These are phyloP conservation scores for Tenthredo mesomela DNA, from an alignment of 2,888 invertebrate species.

Conservation along the genomic window DNA sequence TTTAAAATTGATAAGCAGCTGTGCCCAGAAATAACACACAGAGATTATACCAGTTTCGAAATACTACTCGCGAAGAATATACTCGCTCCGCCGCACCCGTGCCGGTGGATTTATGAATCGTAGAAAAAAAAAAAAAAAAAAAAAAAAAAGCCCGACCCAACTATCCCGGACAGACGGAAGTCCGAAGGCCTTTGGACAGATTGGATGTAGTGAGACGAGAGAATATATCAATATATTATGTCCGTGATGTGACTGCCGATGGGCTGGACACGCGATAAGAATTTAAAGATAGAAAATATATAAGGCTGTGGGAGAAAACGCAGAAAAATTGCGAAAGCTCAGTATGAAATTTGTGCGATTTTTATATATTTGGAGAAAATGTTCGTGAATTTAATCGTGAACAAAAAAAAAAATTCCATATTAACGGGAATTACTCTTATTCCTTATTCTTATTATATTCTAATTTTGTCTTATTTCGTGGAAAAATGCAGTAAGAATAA, in stretches of 20 bases:
- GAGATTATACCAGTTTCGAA: conserved; percentile 5
- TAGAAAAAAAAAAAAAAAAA: neutral
- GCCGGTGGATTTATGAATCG: neutral
- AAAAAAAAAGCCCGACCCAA: neutral
- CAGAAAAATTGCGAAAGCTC: neutral
- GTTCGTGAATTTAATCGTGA: no score
- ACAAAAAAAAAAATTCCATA: no score
- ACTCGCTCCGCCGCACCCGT: no score
- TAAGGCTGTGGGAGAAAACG: neutral
- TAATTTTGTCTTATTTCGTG: neutral
- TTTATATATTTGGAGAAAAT: neutral
- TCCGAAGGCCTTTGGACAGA: conserved; percentile 24
- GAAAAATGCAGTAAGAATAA: neutral
- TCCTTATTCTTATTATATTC: neutral
- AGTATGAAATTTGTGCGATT: neutral
- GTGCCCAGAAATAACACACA: neutral
- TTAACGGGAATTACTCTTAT: no score
- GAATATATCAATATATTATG: conserved; percentile 37
- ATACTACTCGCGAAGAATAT: neutral
- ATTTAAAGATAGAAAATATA: neutral
- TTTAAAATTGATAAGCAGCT: neutral
- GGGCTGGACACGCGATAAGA: conserved; percentile 13
- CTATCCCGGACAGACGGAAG: neutral
- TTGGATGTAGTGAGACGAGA: conserved; percentile 23
- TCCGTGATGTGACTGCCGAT: conserved; percentile 26